Conservation (phyloP, 2,797 vertebrate genomes). For the Muraenolepis orangiensis region DNA sequence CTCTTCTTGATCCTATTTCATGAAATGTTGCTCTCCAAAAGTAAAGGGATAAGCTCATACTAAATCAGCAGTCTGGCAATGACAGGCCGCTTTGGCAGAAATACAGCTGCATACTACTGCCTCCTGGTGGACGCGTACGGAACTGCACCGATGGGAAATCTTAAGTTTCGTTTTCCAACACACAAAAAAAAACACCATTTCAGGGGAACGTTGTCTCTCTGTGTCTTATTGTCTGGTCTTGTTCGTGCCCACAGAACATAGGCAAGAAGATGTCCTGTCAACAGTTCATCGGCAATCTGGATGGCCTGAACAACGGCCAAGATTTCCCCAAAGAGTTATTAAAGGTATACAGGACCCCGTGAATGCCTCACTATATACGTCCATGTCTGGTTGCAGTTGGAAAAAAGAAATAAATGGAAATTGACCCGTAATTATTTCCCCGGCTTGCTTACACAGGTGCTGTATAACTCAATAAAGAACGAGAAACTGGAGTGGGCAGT, state of each 20-base stretch:
- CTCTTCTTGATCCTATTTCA: not conserved
- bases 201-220: not conserved
- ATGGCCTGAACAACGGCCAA: conserved; percentile 88
- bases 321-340: conserved; percentile 93
- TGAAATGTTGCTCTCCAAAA: conserved; percentile 7
- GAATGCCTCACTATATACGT: not conserved
- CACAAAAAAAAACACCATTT: too few relatives aligned
- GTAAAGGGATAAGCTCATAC: conserved; percentile 18
- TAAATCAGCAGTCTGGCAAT: not conserved
- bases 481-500: conserved; percentile 98
- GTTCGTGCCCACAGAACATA: conserved; percentile 82
- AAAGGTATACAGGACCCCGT: conserved; percentile 77
- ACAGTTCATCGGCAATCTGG: conserved; percentile 93
- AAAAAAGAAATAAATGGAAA: not conserved
- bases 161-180: not conserved
- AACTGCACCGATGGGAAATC: conserved; percentile 4
- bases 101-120: conserved; percentile 27
- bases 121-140: conserved; percentile 39
- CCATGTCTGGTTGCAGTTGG: not conserved
- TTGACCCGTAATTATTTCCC: not conserved
- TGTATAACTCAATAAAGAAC: conserved; percentile 97
- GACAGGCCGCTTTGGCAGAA: not conserved
- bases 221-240: not conserved
- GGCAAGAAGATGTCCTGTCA: conserved; percentile 98
- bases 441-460: conserved; percentile 72